Conservation (phyloP, 1,140 invertebrate species). For the Polypedilum pembai region DNA sequence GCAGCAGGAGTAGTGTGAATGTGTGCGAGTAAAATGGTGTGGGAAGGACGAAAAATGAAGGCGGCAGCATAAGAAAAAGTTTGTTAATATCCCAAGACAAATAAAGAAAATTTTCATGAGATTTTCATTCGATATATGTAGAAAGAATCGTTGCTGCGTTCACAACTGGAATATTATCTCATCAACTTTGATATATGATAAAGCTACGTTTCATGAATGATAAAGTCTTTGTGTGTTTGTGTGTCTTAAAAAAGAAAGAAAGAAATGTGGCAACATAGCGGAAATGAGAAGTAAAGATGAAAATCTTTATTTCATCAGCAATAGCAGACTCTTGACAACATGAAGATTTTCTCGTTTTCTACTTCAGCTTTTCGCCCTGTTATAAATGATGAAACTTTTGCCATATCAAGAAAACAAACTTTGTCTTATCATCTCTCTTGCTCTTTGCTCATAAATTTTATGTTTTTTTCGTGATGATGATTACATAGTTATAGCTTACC, state of each 20-base stretch:
- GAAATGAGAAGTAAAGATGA: conserved; percentile 7
- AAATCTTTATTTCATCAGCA: conserved; percentile 23
- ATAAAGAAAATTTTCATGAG: conserved; percentile 21
- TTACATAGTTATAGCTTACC: conserved; percentile 26
- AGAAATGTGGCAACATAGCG: neutral
- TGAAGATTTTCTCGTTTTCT: conserved; percentile 16
- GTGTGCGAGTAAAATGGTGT: neutral
- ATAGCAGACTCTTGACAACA: neutral
- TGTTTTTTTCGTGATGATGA: conserved; percentile 23
- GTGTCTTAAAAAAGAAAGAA: neutral
- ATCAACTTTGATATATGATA: conserved; percentile 28
- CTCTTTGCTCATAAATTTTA: conserved; percentile 3
- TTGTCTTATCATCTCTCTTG: neutral
- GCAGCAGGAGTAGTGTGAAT: neutral
- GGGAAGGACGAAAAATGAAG: neutral
- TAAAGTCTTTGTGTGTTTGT: neutral
- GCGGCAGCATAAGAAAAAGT: neutral
- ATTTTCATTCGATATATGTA: conserved; percentile 4
- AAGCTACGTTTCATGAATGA: conserved; percentile 23
- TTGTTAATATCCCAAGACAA: conserved; percentile 26
- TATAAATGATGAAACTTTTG: conserved; percentile 28
- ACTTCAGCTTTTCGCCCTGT: conserved; percentile 21
- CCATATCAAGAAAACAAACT: conserved; percentile 22
- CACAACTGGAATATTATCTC: conserved; percentile 20
- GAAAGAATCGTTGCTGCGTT: neutral